Percentiles rank a stretch among this genome's conserved stretches.
These are phyloP conservation scores for Empis livida DNA, from an alignment of 2,888 invertebrate genomes.

Conservation along the genomic window DNA sequence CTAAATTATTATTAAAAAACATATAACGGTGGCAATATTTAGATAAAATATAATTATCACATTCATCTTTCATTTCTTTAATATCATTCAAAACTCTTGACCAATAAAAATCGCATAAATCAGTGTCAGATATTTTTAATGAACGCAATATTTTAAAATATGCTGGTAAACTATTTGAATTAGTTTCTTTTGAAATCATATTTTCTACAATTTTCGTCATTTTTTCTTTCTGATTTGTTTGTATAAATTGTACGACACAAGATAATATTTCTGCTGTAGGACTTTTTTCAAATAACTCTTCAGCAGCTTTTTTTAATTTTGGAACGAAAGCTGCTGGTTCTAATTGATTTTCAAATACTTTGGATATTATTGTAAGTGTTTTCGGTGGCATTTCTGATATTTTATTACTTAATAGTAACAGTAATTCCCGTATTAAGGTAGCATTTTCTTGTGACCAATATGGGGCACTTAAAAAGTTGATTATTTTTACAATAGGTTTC, in stretches of 20 bases:
- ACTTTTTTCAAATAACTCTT: slow-evolving; percentile 27
- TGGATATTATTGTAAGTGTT: slow-evolving; percentile 32
- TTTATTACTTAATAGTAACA: slow-evolving; percentile 29
- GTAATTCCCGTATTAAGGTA: slow-evolving; percentile 27
- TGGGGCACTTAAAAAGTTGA: slow-evolving; percentile 37
- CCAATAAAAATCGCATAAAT: slow-evolving; percentile 39
- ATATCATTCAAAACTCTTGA: slow-evolving; percentile 29
- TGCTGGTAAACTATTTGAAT: slow-evolving; percentile 24
- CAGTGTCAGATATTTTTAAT: slow-evolving; percentile 37
- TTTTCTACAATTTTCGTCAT: slow-evolving; percentile 30
- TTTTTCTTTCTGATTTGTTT: slow-evolving; percentile 33
- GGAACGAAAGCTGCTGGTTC: slow-evolving; percentile 39
- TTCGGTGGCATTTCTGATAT: slow-evolving; percentile 29
- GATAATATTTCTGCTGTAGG: slow-evolving; percentile 35
- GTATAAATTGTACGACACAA: slow-evolving; percentile 35
- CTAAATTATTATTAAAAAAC: slow-evolving; percentile 40
- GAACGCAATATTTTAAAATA: slow-evolving; percentile 36
- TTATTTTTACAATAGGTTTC: slow-evolving; percentile 24
- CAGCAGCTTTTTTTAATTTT: slow-evolving; percentile 33
- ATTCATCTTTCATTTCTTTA: slow-evolving; percentile 18
- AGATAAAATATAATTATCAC: slow-evolving; percentile 24
- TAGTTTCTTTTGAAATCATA: slow-evolving; percentile 17
- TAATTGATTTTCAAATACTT: slow-evolving; percentile 38
- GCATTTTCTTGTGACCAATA: slow-evolving; percentile 36
- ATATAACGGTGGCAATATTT: slow-evolving; percentile 40